These are phyloP conservation scores for Coreoperca whiteheadi DNA, from an alignment of 2,113 vertebrate genomes.

Conservation along the genomic window DNA sequence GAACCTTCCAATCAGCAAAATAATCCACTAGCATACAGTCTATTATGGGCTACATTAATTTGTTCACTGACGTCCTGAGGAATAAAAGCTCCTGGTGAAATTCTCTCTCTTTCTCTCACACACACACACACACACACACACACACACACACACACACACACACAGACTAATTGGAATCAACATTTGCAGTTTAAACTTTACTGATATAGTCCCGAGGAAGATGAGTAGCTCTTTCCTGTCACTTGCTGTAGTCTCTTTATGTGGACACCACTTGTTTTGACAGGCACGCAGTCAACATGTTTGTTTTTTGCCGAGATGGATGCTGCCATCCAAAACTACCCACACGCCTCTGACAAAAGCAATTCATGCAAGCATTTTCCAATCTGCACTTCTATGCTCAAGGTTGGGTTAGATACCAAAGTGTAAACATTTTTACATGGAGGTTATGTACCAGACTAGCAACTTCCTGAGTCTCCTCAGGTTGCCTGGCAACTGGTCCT, in stretches of 20 bases:
- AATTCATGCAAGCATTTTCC: background rate
- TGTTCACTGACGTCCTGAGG: conserved; percentile 63
- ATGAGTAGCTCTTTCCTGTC: conserved; percentile 28
- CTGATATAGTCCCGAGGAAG: conserved; percentile 14
- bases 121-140: background rate
- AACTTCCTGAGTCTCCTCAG: background rate
- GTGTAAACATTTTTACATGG: background rate
- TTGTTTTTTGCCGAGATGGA: conserved; percentile 1
- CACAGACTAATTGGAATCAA: conserved; percentile 24
- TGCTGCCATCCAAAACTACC: background rate
- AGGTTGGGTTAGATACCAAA: background rate
- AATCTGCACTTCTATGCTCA: background rate
- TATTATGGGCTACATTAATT: conserved; percentile 80
- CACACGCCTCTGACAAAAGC: background rate
- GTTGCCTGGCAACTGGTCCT: background rate
- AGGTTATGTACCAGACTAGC: background rate
- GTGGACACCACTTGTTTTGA: conserved; percentile 25
- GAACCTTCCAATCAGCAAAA: conserved; percentile 76
- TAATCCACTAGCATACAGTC: conserved; percentile 74
- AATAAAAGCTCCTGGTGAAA: conserved; percentile 53
- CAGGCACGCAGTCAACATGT: conserved; percentile 8
- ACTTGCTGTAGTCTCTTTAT: conserved; percentile 3
- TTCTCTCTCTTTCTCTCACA: too few species aligned
- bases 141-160: conserved; percentile 10
- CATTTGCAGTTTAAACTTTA: conserved; percentile 29